Conservation (phyloP, 2,113 vertebrate species). For the Regulus satrapa region DNA sequence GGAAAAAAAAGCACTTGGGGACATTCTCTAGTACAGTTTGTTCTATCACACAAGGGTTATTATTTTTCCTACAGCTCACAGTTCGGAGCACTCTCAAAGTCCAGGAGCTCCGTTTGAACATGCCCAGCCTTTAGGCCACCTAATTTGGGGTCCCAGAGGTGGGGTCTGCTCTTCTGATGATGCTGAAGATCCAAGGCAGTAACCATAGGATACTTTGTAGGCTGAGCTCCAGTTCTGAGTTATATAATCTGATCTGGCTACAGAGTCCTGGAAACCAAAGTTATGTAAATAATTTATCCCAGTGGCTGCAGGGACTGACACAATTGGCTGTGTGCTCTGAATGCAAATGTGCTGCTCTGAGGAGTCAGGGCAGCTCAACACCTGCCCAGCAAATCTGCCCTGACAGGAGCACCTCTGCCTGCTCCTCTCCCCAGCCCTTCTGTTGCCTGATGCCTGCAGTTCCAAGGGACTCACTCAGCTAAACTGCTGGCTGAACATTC, state of each 20-base stretch:
- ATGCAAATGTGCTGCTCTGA: not conserved
- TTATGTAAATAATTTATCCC: not conserved
- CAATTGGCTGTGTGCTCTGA: fast-evolving
- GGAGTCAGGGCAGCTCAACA: not conserved
- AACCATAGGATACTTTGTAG: not conserved
- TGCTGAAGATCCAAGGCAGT: not conserved
- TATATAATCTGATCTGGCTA: not conserved
- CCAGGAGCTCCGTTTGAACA: not conserved
- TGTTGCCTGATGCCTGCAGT: fast-evolving
- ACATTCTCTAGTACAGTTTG: not conserved
- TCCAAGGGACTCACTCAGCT: not conserved
- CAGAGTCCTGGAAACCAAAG: not conserved
- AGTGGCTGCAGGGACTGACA: not conserved
- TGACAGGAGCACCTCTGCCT: not conserved
- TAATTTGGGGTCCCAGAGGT: not conserved
- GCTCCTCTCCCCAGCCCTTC: not conserved
- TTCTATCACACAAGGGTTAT: not conserved
- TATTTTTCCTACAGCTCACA: not conserved
- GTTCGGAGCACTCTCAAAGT: not conserved
- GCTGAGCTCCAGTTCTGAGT: not conserved
- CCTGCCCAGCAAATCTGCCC: not conserved
- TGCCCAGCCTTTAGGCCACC: not conserved
- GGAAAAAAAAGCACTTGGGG: not conserved
- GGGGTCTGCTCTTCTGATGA: not conserved
- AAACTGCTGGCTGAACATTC: not conserved